These are phyloP conservation scores for Alca torda DNA, from an alignment of 2,797 vertebrate genomes.

Conservation along the genomic window DNA sequence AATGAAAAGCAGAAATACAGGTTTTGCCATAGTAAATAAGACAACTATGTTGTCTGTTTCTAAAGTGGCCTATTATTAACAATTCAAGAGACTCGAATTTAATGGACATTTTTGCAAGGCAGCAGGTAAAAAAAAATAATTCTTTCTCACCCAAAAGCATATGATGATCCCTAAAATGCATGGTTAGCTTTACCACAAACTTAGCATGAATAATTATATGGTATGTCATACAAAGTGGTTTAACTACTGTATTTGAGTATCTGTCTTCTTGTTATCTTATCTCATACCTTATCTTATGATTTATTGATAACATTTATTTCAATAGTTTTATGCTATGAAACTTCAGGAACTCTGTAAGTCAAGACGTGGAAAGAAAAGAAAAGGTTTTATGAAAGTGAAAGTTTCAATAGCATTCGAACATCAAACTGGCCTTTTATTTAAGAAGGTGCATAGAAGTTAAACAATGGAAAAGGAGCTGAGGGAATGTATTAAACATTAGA, in stretches of 20 bases:
- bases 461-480: neutral
- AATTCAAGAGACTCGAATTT: neutral
- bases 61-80: neutral
- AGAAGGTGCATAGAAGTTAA: neutral
- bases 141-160: neutral
- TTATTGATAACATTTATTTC: neutral
- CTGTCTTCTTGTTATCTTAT: neutral
- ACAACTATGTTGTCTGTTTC: neutral
- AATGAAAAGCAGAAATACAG: neutral
- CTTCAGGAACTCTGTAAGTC: neutral
- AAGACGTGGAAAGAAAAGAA: neutral
- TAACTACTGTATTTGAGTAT: neutral
- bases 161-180: neutral
- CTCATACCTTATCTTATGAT: neutral
- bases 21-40: neutral
- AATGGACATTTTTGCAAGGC: neutral
- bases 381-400: neutral
- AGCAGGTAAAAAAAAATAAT: neutral
- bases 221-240: neutral
- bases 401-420: neutral
- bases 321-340: neutral
- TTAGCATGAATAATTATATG: neutral
- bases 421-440: neutral
- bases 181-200: neutral
- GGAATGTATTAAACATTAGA: neutral